Base-by-base conservation (phyloP, 2,113 vertebrate genomes). In the Riparia riparia region DNA sequence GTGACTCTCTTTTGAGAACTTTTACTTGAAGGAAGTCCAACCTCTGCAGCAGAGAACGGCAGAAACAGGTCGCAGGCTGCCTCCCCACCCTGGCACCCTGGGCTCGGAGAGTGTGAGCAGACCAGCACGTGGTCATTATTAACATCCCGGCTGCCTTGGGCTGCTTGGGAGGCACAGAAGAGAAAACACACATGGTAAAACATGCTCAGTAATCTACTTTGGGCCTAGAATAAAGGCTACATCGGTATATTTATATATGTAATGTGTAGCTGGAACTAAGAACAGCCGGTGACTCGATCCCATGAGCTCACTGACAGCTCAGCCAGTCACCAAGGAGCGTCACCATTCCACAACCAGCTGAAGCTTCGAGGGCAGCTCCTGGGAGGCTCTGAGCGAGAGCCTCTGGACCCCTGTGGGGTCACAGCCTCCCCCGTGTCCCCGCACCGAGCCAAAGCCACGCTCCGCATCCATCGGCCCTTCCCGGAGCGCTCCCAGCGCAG, bases 391-490 rank as follows among this genome's bases (percentile, higher is more conserved):
- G 12, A 56, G 26, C 20, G 3, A 24, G 24, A 0, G 1, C 7
- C 26, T 29, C 7, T 2, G 1, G 1, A 19, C 24, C 10, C 10
- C 68, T 8, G 29, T 5, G 63, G 45, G 51, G 20, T 45, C 2
- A 0, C 32, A 77, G 68, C 29, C 10, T 29, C 28, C 19, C 22
- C n/a, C 17, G 3, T 0, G 65, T 29, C 56, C 51, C 47, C 17
- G 4, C 60, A 5, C 14, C 5, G 9, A 53, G 31, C 41, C 61
- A 44, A 42, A 65, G 32, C 49, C 56, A 8, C 34, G 39, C 32
- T n/a, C n/a, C 7, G 18, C 47, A 54, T 51, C 61, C 74, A 4
- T 11, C 4, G 1, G 19, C 47, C 39, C 57, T 82, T 58, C 65
- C 79, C 73, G 49, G 37, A 74, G 8, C 3, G 12, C 1, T 3